Conservation (phyloP, 2,113 vertebrate genomes). For the Empidonax traillii region DNA sequence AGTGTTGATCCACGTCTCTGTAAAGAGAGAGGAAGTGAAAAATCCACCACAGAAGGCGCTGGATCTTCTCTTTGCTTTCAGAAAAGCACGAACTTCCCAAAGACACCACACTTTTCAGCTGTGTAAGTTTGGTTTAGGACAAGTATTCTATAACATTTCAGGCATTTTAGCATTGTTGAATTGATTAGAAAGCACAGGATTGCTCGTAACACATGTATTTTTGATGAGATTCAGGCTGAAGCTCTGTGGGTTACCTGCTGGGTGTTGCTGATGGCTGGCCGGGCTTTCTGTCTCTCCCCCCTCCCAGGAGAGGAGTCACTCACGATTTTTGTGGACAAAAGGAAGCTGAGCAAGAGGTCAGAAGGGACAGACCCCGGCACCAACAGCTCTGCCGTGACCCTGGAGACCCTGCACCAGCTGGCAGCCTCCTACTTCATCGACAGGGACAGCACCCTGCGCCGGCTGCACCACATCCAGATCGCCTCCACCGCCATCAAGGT, state of each 20-base stretch:
- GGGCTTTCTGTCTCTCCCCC: background rate
- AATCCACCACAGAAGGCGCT: rapidly evolving
- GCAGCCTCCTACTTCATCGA: constrained; percentile 88
- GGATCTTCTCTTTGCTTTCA: background rate
- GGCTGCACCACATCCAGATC: constrained; percentile 86
- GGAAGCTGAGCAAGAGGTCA: constrained; percentile 89
- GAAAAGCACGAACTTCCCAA: background rate
- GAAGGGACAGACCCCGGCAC: constrained; percentile 81
- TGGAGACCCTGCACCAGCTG: constrained; percentile 80
- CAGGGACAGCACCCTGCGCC: constrained; percentile 80
- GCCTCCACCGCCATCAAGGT: constrained; percentile 88
- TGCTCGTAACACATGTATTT: background rate
- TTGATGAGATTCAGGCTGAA: rapidly evolving
- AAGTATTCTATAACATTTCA: background rate
- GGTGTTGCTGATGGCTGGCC: background rate
- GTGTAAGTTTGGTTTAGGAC: background rate
- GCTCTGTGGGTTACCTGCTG: rapidly evolving
- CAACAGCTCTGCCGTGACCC: constrained; percentile 81
- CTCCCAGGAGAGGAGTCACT: constrained; percentile 92
- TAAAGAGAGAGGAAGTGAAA: background rate
- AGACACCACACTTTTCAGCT: background rate
- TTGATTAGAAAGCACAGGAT: background rate
- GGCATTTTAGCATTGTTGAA: background rate
- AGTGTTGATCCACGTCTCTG: background rate
- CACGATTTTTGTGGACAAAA: constrained; percentile 97